Conservation (phyloP, 35 echinoderm and acorn worm genomes). For the Amphiura filiformis region DNA sequence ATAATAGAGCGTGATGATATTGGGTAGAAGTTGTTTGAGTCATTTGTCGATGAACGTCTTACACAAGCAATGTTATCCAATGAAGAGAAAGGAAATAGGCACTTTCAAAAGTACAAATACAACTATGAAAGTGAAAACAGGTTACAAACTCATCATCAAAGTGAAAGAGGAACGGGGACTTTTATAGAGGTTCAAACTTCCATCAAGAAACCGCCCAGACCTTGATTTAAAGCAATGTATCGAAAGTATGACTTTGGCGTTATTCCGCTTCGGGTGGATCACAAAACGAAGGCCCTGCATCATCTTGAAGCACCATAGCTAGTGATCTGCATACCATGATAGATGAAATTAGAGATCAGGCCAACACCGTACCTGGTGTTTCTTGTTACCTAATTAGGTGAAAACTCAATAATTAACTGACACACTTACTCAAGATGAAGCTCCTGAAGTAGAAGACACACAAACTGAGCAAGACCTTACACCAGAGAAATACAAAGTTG, state of each 20-base stretch:
- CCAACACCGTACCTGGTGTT: too few species aligned
- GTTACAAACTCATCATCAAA: not conserved
- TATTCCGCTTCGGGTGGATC: not conserved
- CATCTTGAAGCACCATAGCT: constrained; percentile 17
- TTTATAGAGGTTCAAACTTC: not conserved
- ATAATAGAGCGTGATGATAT: constrained; percentile 9
- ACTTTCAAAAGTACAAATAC: constrained; percentile 4
- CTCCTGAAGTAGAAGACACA: too few species aligned
- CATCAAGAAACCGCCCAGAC: constrained; percentile 11
- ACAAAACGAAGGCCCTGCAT: not conserved
- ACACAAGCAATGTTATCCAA: constrained; percentile 2
- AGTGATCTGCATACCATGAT: not conserved
- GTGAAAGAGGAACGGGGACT: constrained; percentile 26
- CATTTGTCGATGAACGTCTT: constrained; percentile 19
- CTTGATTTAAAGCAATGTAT: constrained; percentile 19
- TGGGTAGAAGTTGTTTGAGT: constrained; percentile 3
- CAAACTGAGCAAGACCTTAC: not conserved
- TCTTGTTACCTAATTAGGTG: too few species aligned
- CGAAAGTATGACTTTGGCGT: constrained; percentile 23
- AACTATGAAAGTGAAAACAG: not conserved
- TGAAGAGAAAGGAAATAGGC: not conserved
- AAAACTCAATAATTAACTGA: too few species aligned
- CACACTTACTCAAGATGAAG: too few species aligned
- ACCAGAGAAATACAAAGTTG: not conserved
- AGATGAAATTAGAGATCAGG: not conserved